phyloP scores from a whole-genome alignment of 2,113 vertebrate species.

The Scopus umbretta region DNA sequence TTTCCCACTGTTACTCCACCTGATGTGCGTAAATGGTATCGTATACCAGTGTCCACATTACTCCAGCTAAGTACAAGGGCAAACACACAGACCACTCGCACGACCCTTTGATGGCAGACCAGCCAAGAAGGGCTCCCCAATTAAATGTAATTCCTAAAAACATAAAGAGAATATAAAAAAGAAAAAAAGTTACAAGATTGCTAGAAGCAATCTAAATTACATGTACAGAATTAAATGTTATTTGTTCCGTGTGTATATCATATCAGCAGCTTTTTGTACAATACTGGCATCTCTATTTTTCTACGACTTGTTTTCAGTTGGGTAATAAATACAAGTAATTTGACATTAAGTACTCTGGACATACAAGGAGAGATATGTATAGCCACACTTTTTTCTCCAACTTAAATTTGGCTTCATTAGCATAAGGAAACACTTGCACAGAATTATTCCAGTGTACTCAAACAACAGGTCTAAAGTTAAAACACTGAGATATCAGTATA shows the following conservation, averaged over 20 bases:
- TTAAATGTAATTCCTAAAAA: conserved; percentile 88
- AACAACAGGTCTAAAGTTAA: neutral
- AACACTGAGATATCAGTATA: neutral
- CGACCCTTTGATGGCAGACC: conserved; percentile 86
- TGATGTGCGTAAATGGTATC: conserved; percentile 98
- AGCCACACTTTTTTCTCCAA: neutral
- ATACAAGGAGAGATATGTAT: neutral
- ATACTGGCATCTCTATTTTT: neutral
- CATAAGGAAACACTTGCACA: neutral
- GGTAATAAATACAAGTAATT: neutral
- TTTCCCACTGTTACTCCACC: conserved; percentile 67
- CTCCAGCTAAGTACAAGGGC: conserved; percentile 89
- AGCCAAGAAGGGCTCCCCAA: conserved; percentile 93
- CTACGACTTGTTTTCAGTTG: neutral
- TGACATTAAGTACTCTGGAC: neutral
- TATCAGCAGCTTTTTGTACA: neutral
- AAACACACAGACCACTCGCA: conserved; percentile 92
- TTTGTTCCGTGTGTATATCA: accelerated
- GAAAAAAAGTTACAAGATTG: neutral
- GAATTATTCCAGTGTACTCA: neutral
- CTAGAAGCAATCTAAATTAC: neutral
- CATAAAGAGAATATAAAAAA: neutral
- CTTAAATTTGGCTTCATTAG: neutral
- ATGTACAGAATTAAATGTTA: neutral
- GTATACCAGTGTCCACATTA: conserved; percentile 94